Percentiles rank a stretch among this genome's conserved stretches.
These are phyloP conservation scores for Hypercompe scribonia DNA, from an alignment of 2,888 invertebrate species.

Conservation along the genomic window DNA sequence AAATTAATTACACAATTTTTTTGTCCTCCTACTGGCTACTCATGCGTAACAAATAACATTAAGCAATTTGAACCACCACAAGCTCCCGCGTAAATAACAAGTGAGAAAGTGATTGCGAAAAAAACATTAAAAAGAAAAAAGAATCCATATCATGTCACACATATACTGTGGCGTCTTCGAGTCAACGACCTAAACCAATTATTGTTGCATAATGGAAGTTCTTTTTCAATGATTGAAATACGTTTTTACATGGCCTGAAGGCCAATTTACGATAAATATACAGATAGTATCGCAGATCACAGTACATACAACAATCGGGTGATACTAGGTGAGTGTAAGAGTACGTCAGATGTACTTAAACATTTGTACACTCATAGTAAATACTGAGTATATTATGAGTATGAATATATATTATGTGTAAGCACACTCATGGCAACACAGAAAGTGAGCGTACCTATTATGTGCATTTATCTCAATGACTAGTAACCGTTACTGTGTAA, in stretches of 20 bases:
- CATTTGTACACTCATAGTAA: background rate
- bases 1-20: slow-evolving; percentile 55
- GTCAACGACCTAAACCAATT: slow-evolving; percentile 81
- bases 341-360: background rate
- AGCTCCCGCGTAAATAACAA: slow-evolving; percentile 56
- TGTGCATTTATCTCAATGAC: background rate
- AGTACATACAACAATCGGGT: background rate
- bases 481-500: background rate
- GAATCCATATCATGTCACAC: slow-evolving; percentile 62
- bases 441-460: slow-evolving; percentile 1
- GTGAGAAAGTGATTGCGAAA: slow-evolving; percentile 74
- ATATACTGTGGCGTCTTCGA: slow-evolving; percentile 65
- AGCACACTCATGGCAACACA: background rate
- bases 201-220: slow-evolving; percentile 77
- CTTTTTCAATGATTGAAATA: slow-evolving; percentile 70
- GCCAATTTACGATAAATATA: slow-evolving; percentile 70
- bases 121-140: slow-evolving; percentile 56
- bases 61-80: slow-evolving; percentile 58
- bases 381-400: background rate
- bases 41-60: slow-evolving; percentile 68
- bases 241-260: slow-evolving; percentile 66
- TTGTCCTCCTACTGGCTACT: slow-evolving; percentile 52
- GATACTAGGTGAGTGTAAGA: background rate
- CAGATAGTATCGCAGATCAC: slow-evolving; percentile 63
- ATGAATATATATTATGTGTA: background rate